Conservation (phyloP, 2,888 invertebrate species). For the Hydroisotoma schaefferi region DNA sequence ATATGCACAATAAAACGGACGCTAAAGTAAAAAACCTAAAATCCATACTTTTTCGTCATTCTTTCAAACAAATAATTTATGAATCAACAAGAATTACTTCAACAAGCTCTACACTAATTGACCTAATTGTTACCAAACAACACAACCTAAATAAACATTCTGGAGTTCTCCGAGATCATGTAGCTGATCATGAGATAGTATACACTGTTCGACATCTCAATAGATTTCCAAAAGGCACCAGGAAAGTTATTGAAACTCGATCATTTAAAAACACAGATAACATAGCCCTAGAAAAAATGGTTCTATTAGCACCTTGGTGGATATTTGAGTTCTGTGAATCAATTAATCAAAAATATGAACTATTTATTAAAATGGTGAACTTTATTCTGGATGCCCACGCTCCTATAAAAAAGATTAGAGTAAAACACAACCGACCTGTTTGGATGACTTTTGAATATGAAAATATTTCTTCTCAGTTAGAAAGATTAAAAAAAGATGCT, state of each 20-base stretch:
- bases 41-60: neutral
- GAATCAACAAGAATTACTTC: neutral
- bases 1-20: neutral
- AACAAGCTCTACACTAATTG: constrained; percentile 1
- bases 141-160: neutral
- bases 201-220: constrained; percentile 1
- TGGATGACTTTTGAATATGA: neutral
- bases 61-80: constrained; percentile 3
- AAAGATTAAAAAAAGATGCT: neutral
- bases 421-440: neutral
- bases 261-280: constrained; percentile 4
- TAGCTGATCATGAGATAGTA: constrained; percentile 6
- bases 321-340: constrained; percentile 4
- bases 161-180: neutral
- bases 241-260: neutral
- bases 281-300: neutral
- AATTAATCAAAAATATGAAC: neutral
- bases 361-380: neutral
- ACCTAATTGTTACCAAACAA: constrained; percentile 4
- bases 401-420: neutral
- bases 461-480: neutral
- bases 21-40: neutral
- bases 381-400: constrained; percentile 2
- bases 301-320: constrained; percentile 8
- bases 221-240: neutral